Evolutionary conservation across 2,888 invertebrate species (phyloP), one percentile per base, ranked within the genome.

Genomic region (Drosophila bunnanda): DNA sequence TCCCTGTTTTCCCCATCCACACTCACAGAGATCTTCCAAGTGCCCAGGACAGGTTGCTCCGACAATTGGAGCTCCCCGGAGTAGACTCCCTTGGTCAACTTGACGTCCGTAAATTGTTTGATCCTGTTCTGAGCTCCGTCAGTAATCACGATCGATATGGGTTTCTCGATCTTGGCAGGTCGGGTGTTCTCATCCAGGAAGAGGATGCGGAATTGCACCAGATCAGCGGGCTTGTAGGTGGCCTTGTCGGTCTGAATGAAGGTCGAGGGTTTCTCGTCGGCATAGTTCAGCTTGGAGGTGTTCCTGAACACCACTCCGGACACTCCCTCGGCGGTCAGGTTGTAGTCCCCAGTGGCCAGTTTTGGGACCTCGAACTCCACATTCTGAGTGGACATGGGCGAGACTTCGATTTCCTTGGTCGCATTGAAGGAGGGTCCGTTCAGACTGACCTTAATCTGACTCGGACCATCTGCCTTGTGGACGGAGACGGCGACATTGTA

Each of bases 171-270:
- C 15, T 76, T 75, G 4, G 88, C 88, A 92, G 97, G 96, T 79
- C 95, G 94, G 55, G 97, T 93, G 76, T 95, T 94, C 0, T 96
- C 94, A 89, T 96, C 95, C 52, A 97, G 93, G 22, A 96, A 94
- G 20, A 97, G 92, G 8, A 96, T 78, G 8, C 92, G 84, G 92
- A 97, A 98, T 91, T 96, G 94, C 28, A 99, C 95, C 77, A 94
- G 94, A 90, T 96, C 95, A 12, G 96, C 95, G 0, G 98, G 98
- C 90, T 97, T 96, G 92, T 98, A 98, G 75, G 98, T 95, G 12
- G 97, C 95, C 92, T 97, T 96, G 92, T 98, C 98, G 0, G 98
- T 98, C 92, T 98, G 98, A 74, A 98, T 95, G 88, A 97, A 96
- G 15, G 97, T 94, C 15, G 97, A 96, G 8, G 82, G 75, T 38